phyloP scores from a whole-genome alignment of 2,113 vertebrate species.

The Actinemys pallida region DNA sequence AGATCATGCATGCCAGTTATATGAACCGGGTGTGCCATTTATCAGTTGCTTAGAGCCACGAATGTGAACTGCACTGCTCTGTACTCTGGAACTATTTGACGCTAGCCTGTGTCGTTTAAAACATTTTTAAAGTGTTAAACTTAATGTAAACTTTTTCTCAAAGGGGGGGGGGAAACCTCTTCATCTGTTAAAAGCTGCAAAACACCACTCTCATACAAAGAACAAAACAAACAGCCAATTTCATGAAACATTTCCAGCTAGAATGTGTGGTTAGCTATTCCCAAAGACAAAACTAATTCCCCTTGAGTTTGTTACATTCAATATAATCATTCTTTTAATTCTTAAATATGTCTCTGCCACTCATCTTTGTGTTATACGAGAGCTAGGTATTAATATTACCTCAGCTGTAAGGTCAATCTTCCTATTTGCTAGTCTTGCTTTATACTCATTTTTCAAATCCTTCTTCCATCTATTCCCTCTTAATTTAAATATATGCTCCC shows the following conservation, averaged over 20 bases:
- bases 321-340: background rate
- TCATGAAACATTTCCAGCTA: background rate
- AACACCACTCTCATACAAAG: background rate
- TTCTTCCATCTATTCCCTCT: background rate
- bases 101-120: background rate
- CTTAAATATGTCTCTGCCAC: background rate
- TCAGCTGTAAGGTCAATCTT: background rate
- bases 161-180: background rate
- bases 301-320: background rate
- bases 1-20: background rate
- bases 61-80: background rate
- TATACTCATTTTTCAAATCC: background rate
- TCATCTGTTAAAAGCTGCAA: background rate
- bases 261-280: background rate
- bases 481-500: background rate
- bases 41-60: background rate
- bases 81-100: background rate
- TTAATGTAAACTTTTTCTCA: background rate
- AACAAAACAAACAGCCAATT: background rate
- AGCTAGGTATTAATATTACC: background rate
- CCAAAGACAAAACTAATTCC: background rate
- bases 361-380: background rate
- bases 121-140: background rate
- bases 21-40: background rate
- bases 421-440: accelerated